phyloP scores from a whole-genome alignment of 1,140 invertebrate species.

The Drosophila kurseongensis region DNA sequence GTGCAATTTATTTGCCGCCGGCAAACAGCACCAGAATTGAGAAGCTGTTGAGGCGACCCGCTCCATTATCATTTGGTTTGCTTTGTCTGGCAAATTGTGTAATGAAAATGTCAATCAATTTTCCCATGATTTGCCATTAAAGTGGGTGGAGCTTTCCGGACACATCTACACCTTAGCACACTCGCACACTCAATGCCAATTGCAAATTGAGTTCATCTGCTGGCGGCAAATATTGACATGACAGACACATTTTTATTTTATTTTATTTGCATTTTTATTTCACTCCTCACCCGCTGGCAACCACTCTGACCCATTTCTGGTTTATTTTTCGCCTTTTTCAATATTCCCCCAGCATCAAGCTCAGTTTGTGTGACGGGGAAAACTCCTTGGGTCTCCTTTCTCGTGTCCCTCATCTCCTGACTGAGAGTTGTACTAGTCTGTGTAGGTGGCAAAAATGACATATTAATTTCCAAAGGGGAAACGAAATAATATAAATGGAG shows the following conservation, averaged over 20 bases:
- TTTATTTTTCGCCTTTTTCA: conserved; percentile 42
- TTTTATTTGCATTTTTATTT: conserved; percentile 84
- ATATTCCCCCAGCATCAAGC: conserved; percentile 49
- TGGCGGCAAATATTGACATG: conserved; percentile 83
- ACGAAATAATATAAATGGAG: conserved; percentile 82
- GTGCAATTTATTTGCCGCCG: conserved; percentile 62
- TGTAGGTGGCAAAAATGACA: conserved; percentile 76
- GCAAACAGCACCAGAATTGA: conserved; percentile 43
- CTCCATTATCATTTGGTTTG: conserved; percentile 53
- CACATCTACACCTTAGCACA: conserved; percentile 42
- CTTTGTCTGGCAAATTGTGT: conserved; percentile 78
- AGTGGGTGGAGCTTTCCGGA: conserved; percentile 44
- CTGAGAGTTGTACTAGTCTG: not conserved
- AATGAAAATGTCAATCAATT: conserved; percentile 83
- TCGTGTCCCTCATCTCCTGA: conserved; percentile 22
- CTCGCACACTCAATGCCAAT: conserved; percentile 70
- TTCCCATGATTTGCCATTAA: conserved; percentile 78
- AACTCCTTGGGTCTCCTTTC: conserved; percentile 50
- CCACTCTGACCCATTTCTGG: conserved; percentile 14
- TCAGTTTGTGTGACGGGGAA: conserved; percentile 22
- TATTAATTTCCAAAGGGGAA: conserved; percentile 83
- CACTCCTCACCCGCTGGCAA: conserved; percentile 44
- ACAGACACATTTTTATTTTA: conserved; percentile 83
- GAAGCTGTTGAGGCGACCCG: conserved; percentile 22
- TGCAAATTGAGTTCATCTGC: conserved; percentile 83